These are phyloP conservation scores for Schizotus pectinicornis DNA, from an alignment of 2,888 invertebrate species.

Conservation along the genomic window DNA sequence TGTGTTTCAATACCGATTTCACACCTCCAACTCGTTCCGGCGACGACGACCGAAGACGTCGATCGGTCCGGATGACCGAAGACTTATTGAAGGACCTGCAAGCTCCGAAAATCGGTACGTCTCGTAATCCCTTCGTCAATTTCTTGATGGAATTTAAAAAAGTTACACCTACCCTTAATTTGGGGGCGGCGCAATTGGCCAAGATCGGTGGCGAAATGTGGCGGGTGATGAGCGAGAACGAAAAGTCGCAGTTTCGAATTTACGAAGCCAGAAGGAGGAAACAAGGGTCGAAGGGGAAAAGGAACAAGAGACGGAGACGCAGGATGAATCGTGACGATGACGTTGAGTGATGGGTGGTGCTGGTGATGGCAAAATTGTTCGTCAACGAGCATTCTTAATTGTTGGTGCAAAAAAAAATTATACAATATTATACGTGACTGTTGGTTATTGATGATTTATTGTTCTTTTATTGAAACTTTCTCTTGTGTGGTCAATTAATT, in stretches of 20 bases:
- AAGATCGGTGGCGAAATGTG: conserved; percentile 21
- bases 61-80: too few relatives aligned
- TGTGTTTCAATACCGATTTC: too few relatives aligned
- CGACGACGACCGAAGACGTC: too few relatives aligned
- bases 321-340: not conserved
- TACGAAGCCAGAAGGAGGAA: conserved; percentile 5
- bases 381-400: too few relatives aligned
- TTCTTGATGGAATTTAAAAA: conserved; percentile 19
- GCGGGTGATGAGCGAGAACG: conserved; percentile 15
- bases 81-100: too few relatives aligned
- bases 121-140: conserved; percentile 18
- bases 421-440: not conserved
- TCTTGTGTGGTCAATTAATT: not conserved
- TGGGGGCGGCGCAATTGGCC: conserved; percentile 12
- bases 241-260: conserved; percentile 15
- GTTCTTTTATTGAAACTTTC: not conserved
- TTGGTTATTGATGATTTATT: not conserved
- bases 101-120: not conserved
- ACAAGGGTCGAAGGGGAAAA: not conserved
- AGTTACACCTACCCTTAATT: conserved; percentile 7
- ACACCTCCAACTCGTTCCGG: too few relatives aligned
- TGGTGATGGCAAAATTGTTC: too few relatives aligned
- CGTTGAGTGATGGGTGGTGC: too few relatives aligned
- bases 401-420: too few relatives aligned
- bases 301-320: not conserved